These are phyloP conservation scores for Norana najaformis DNA, from an alignment of 2,888 invertebrate genomes.

Conservation along the genomic window DNA sequence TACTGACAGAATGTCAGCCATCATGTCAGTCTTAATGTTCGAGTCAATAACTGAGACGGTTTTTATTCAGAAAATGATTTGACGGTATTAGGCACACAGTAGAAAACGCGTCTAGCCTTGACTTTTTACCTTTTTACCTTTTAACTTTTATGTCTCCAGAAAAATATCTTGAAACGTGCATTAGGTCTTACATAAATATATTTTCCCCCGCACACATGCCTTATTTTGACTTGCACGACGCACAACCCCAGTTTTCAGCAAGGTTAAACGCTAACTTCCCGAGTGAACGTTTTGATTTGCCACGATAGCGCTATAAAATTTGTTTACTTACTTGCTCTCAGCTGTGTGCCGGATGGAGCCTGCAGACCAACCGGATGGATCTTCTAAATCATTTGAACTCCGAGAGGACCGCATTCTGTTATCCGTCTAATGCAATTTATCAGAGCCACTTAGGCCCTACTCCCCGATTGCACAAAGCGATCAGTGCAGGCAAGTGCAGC, in stretches of 20 bases:
- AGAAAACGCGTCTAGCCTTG: too few species aligned
- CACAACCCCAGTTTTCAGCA: too few species aligned
- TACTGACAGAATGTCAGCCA: not conserved
- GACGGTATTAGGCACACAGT: too few species aligned
- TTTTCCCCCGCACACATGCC: not conserved
- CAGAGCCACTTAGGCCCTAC: not conserved
- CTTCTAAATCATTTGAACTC: not conserved
- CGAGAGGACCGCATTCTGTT: not conserved
- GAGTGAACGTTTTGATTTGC: not conserved
- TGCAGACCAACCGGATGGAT: not conserved
- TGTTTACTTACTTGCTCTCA: not conserved
- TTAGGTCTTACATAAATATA: not conserved
- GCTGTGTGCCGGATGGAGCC: not conserved
- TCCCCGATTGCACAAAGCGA: not conserved
- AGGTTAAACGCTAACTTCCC: not conserved
- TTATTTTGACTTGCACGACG: too few species aligned
- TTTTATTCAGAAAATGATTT: not conserved
- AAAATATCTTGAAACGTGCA: not conserved
- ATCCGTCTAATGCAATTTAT: constrained; percentile 13
- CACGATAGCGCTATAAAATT: too few species aligned
- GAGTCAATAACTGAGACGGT: not conserved
- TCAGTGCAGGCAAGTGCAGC: not conserved
- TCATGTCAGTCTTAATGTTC: not conserved
- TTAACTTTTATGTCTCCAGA: not conserved
- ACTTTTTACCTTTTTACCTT: not conserved